Percentiles rank a stretch among this genome's conserved stretches.
Conservation (phyloP, 2,888 invertebrate species). For the Baccha elongata region DNA sequence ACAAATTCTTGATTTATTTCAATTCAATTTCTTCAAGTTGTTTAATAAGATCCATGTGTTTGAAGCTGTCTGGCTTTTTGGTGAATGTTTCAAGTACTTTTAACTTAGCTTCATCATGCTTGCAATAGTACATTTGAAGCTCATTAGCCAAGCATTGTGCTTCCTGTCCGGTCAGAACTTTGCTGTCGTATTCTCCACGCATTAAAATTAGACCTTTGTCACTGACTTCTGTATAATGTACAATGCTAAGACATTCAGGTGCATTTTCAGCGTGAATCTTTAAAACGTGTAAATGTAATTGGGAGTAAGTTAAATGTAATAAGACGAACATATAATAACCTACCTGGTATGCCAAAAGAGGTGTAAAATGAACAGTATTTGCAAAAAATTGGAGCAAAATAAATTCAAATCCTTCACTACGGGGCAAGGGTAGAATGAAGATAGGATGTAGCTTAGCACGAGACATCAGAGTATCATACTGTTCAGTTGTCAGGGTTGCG, state of each 20-base stretch:
- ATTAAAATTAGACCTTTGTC: constrained; percentile 90
- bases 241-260: constrained; percentile 91
- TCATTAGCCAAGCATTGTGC: constrained; percentile 94
- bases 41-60: constrained; percentile 91
- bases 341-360: constrained; percentile 92
- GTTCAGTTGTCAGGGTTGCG: constrained; percentile 86
- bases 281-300: too few species aligned
- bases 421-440: constrained; percentile 91
- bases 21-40: constrained; percentile 88
- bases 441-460: constrained; percentile 86
- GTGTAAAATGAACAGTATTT: constrained; percentile 91
- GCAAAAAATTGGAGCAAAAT: constrained; percentile 89
- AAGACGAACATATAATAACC: not conserved
- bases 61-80: constrained; percentile 88
- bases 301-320: too few species aligned
- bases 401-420: constrained; percentile 93
- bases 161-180: constrained; percentile 89
- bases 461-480: constrained; percentile 85
- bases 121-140: constrained; percentile 91
- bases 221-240: constrained; percentile 89
- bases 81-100: constrained; percentile 88
- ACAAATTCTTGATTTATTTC: too few species aligned
- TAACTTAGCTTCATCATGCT: constrained; percentile 85
- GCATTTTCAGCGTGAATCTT: constrained; percentile 92
- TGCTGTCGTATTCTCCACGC: constrained; percentile 93